Percentiles rank a stretch among this genome's conserved stretches.
phyloP scores from a whole-genome alignment of 2,888 invertebrate species.

The Cepaea hortensis region DNA sequence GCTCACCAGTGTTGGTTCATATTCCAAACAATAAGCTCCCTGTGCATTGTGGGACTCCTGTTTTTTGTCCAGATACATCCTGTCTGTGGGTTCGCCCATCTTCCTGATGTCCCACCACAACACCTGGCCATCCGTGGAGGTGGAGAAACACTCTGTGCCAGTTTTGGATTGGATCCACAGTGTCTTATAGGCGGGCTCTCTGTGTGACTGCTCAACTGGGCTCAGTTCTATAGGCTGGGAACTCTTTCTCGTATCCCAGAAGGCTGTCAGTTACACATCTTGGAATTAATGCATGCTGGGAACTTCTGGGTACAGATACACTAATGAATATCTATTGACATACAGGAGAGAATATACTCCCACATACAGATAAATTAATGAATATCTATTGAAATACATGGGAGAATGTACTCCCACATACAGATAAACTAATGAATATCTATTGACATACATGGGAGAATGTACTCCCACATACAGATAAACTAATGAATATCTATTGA shows the following conservation, averaged over 20 bases:
- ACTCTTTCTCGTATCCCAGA: constrained; percentile 82
- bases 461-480: too few relatives aligned
- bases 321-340: too few relatives aligned
- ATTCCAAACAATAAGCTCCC: constrained; percentile 87
- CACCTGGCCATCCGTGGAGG: constrained; percentile 92
- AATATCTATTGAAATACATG: too few relatives aligned
- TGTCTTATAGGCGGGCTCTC: constrained; percentile 90
- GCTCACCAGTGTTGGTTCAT: constrained; percentile 85
- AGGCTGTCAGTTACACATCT: constrained; percentile 60
- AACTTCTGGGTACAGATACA: background rate
- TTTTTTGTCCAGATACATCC: constrained; percentile 84
- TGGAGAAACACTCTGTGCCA: constrained; percentile 94
- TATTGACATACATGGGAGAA: too few relatives aligned
- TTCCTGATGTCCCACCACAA: constrained; percentile 89
- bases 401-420: too few relatives aligned
- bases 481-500: too few relatives aligned
- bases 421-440: too few relatives aligned
- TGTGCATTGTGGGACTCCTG: constrained; percentile 83
- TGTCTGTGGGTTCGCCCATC: constrained; percentile 84
- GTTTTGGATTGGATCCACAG: constrained; percentile 96
- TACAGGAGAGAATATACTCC: too few relatives aligned
- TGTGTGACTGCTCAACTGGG: constrained; percentile 88
- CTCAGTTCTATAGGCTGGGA: constrained; percentile 87
- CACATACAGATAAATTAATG: too few relatives aligned
- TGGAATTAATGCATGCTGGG: background rate